phyloP scores from a whole-genome alignment of 2,888 invertebrate species.

The Heliconius aoede region DNA sequence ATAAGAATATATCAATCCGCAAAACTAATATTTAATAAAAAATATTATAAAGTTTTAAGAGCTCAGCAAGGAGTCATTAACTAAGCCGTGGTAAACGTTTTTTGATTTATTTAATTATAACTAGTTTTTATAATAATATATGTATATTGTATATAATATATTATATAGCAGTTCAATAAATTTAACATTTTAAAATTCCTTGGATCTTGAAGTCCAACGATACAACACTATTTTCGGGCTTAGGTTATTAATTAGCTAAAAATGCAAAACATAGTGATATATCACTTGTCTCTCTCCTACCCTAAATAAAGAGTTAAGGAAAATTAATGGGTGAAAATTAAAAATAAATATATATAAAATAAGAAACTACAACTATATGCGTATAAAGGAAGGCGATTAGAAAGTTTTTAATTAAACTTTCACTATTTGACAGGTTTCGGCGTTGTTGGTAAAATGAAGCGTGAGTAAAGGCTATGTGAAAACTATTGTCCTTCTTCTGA shows the following conservation, averaged over 20 bases:
- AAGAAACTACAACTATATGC: slow-evolving; percentile 28
- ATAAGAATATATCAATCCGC: too few relatives aligned
- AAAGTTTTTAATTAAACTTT: slow-evolving; percentile 46
- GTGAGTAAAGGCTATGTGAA: slow-evolving; percentile 23
- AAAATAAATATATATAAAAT: background rate
- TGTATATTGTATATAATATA: too few relatives aligned
- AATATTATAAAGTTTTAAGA: too few relatives aligned
- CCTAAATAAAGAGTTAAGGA: background rate
- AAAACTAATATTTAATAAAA: too few relatives aligned
- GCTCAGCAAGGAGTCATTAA: too few relatives aligned
- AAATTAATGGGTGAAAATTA: background rate
- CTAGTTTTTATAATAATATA: too few relatives aligned
- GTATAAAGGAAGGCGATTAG: slow-evolving; percentile 40
- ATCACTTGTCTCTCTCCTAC: background rate
- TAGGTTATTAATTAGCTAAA: background rate
- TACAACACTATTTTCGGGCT: too few relatives aligned
- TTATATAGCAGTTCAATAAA: too few relatives aligned
- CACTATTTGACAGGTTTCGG: slow-evolving; percentile 43
- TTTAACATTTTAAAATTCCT: background rate
- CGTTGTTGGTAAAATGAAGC: slow-evolving; percentile 33
- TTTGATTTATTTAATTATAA: too few relatives aligned
- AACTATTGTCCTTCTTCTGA: slow-evolving; percentile 23
- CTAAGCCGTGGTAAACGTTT: too few relatives aligned
- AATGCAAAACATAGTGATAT: too few relatives aligned
- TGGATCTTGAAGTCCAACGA: background rate